Evolutionary conservation across 1,140 invertebrate species (phyloP).

Genomic region (Colletes latitarsis): DNA sequence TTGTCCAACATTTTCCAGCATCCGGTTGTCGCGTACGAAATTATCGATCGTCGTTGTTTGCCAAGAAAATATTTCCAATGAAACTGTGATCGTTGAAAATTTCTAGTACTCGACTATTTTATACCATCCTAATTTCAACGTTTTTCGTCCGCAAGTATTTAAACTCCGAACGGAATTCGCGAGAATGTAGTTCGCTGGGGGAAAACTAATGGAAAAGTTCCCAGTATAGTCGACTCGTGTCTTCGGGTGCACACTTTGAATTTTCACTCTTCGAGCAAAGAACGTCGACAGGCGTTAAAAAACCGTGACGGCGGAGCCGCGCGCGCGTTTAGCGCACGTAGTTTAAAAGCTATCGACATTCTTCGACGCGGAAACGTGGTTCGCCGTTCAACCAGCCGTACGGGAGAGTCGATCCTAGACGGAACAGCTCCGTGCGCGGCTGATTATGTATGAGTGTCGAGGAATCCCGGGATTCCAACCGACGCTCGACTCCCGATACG

Average conservation of each 20-base stretch:
- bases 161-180: too few species aligned
- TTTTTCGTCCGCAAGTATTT: too few species aligned
- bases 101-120: too few species aligned
- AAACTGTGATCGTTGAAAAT: too few species aligned
- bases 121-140: too few species aligned
- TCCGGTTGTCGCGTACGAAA: too few species aligned
- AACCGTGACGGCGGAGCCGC: slow-evolving; percentile 2
- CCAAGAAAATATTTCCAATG: too few species aligned
- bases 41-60: too few species aligned
- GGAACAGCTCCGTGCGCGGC: not conserved
- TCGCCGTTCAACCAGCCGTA: slow-evolving; percentile 32
- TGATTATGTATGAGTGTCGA: slow-evolving; percentile 55
- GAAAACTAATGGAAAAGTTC: slow-evolving; percentile 4
- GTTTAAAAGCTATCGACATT: slow-evolving; percentile 56
- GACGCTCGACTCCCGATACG: slow-evolving; percentile 54
- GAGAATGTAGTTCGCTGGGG: too few species aligned
- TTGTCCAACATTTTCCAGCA: not conserved
- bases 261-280: slow-evolving; percentile 8
- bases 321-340: slow-evolving; percentile 32
- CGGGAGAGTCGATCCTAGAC: slow-evolving; percentile 31
- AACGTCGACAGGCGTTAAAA: slow-evolving; percentile 24
- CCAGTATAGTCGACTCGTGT: not conserved
- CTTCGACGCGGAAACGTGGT: slow-evolving; percentile 52
- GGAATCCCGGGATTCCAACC: slow-evolving; percentile 54
- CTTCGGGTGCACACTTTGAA: not conserved